These are phyloP conservation scores for Acestrorhynchus altus DNA, from an alignment of 2,797 vertebrate genomes.

Conservation along the genomic window DNA sequence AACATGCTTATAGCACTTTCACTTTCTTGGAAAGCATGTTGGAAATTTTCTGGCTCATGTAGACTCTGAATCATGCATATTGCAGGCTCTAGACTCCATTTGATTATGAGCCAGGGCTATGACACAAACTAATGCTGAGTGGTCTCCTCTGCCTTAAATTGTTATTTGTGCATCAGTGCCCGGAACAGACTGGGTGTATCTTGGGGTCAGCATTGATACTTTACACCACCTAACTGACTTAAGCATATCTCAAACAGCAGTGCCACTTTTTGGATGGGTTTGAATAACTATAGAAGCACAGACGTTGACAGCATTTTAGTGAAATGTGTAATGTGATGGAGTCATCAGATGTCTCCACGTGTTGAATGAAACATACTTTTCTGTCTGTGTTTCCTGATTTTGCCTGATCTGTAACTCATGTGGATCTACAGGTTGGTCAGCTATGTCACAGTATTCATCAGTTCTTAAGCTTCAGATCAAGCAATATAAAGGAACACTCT, in stretches of 20 bases:
- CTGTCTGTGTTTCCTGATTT: no score
- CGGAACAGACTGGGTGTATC: constrained; percentile 14
- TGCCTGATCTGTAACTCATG: no score
- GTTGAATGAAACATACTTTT: no score
- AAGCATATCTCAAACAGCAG: neutral
- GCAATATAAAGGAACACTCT: no score
- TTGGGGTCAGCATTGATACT: neutral
- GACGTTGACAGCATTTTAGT: no score
- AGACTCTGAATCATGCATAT: neutral
- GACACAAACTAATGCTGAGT: neutral
- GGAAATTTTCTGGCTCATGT: neutral
- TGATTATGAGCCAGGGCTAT: constrained; percentile 31
- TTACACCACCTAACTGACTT: neutral
- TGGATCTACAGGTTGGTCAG: no score
- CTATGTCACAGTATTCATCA: no score
- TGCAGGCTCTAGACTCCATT: constrained; percentile 21
- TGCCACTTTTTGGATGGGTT: neutral
- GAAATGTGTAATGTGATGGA: no score
- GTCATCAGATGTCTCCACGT: no score
- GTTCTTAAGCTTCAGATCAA: no score
- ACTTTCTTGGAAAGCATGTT: neutral
- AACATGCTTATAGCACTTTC: neutral
- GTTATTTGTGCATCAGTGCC: constrained; percentile 29
- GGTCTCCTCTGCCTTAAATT: constrained; percentile 21
- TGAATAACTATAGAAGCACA: neutral